Evolutionary conservation across 2,888 invertebrate species (phyloP).

Genomic region (Agrotis puta): DNA sequence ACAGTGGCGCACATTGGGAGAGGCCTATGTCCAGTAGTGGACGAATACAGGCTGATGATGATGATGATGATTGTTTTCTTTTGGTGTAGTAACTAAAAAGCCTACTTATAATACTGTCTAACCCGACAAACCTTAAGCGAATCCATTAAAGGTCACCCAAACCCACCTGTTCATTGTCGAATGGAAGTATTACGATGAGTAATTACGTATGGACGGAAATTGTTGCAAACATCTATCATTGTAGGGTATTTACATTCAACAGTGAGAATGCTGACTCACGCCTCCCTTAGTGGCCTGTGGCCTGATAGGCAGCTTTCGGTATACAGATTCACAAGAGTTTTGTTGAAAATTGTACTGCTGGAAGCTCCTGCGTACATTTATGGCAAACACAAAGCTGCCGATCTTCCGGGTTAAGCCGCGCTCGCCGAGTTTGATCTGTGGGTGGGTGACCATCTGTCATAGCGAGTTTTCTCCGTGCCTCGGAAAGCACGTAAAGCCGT

Average conservation of each 20-base stretch:
- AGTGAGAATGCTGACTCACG: slow-evolving; percentile 51
- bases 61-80: too few relatives aligned
- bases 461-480: too few relatives aligned
- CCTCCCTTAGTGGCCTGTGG: slow-evolving; percentile 15
- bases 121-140: slow-evolving; percentile 21
- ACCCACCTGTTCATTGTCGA: slow-evolving; percentile 58
- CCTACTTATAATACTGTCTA: neutral
- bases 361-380: neutral
- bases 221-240: slow-evolving; percentile 64
- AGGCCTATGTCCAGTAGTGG: too few relatives aligned
- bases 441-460: too few relatives aligned
- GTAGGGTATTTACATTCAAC: slow-evolving; percentile 65
- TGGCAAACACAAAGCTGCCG: too few relatives aligned
- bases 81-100: neutral
- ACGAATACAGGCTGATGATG: too few relatives aligned
- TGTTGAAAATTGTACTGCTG: neutral
- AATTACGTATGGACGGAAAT: slow-evolving; percentile 64
- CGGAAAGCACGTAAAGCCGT: too few relatives aligned
- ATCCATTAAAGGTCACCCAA: slow-evolving; percentile 29
- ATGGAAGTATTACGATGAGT: slow-evolving; percentile 64
- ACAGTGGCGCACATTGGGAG: too few relatives aligned
- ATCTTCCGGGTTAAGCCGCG: too few relatives aligned
- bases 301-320: too few relatives aligned
- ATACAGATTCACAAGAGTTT: too few relatives aligned
- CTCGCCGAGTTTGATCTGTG: too few relatives aligned